Evolutionary conservation across 2,113 vertebrate species (phyloP).

Genomic region (Romanogobio albipinnatus): DNA sequence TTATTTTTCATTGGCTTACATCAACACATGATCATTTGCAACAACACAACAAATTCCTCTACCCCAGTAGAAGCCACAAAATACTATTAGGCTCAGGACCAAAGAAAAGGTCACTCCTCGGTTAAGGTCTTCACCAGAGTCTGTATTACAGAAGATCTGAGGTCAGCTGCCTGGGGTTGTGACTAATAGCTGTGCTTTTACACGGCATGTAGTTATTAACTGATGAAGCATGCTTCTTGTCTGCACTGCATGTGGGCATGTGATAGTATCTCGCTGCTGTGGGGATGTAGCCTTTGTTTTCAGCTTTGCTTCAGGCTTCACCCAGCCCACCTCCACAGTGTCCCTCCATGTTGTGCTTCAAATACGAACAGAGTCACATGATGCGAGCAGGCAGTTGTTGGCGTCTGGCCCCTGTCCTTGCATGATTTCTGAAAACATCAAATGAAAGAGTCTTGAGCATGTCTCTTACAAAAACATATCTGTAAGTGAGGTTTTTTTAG

Average conservation of each 20-base stretch:
- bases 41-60: constrained; percentile 33
- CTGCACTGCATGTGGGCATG: constrained; percentile 18
- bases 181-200: constrained; percentile 2
- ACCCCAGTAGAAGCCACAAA: neutral
- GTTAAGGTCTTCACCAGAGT: neutral
- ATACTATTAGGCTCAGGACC: constrained; percentile 2
- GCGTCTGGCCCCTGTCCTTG: neutral
- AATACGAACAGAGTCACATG: neutral
- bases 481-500: constrained; percentile 36
- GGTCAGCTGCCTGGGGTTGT: neutral
- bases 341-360: neutral
- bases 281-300: constrained; percentile 33
- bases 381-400: neutral
- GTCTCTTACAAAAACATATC: neutral
- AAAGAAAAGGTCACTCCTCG: constrained; percentile 25
- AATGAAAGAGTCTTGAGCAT: constrained; percentile 8
- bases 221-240: constrained; percentile 17
- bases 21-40: constrained; percentile 33
- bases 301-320: constrained; percentile 24
- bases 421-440: neutral
- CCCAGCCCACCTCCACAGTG: neutral
- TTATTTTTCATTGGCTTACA: constrained; percentile 45
- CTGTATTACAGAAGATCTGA: constrained; percentile 1
- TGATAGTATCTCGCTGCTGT: constrained; percentile 20
- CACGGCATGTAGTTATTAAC: constrained; percentile 6